Evolutionary conservation across 2,797 vertebrate species (phyloP), one percentile per base, ranked within the genome.

Genomic region (Anas acuta): DNA sequence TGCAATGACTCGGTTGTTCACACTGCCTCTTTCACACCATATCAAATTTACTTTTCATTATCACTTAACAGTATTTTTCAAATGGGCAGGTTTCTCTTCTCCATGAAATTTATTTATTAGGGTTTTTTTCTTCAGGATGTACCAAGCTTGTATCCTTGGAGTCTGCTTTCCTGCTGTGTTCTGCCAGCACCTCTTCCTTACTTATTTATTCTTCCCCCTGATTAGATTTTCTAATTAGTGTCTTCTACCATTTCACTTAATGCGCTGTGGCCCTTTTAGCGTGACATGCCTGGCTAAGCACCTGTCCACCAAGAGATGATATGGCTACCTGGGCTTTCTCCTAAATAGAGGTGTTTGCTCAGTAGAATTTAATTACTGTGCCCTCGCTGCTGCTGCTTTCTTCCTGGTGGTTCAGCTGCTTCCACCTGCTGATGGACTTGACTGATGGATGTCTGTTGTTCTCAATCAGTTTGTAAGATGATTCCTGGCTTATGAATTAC

Each of bases 221-320:
- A 69, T 77, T 87, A 37, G 26, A 58, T 83, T 93, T 93, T 87
- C 76, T 72, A 84, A 69, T 89, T 65, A 87, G 62, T 14, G 11
- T 54, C 49, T 65, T 92, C 69, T 96, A 72, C 37, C 20, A 33
- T 93, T 94, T 92, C 91, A 92, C 58, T 80, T 85, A 13, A 23
- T 43, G 58, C 1, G 1, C 71, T 64, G 30, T 84, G 53, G 32
- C 32, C 54, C 25, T 87, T 33, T 77, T 71, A 0, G 3, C 20
- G 32, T 75, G 81, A 53, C 84, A 32, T 41, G 88, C 45, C 41
- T 73, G 82, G 41, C 47, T 13, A 21, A 30, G 26, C 35, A 49
- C 39, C 77, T 84, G 58, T 70, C 74, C 56, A 60, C 60, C 56
- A 61, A 43, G n/a, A 74, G 61, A 74, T 76, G 71, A 25, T 84